phyloP scores from a whole-genome alignment of 2,888 invertebrate species.

The Noctua comes region DNA sequence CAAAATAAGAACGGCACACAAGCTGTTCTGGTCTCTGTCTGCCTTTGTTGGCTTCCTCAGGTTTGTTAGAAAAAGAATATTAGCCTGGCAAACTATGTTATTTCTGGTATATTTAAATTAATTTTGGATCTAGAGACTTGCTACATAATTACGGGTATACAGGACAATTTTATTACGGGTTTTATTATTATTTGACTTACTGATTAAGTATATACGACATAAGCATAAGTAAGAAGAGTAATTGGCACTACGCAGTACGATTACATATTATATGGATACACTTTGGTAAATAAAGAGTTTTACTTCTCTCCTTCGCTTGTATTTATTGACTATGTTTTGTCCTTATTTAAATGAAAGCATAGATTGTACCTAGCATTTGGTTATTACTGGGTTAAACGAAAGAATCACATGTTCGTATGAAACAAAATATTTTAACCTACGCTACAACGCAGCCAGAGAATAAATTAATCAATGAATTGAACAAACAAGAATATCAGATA shows the following conservation, averaged over 20 bases:
- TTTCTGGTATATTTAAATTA: slow-evolving; percentile 16
- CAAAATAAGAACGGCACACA: slow-evolving; percentile 92
- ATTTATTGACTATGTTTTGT: slow-evolving; percentile 12
- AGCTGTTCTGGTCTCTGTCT: slow-evolving; percentile 94
- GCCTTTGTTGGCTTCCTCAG: slow-evolving; percentile 93
- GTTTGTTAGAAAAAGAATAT: slow-evolving; percentile 81
- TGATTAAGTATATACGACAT: background rate
- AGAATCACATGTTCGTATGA: background rate
- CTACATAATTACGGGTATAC: background rate
- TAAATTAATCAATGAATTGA: slow-evolving; percentile 8
- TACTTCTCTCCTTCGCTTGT: background rate
- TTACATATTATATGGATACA: background rate
- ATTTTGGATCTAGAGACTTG: background rate
- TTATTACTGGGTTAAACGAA: background rate
- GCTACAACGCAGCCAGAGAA: background rate
- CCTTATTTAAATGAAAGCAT: background rate
- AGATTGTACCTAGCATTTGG: background rate
- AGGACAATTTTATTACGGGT: background rate
- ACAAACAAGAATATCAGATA: slow-evolving; percentile 16
- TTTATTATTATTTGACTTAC: background rate
- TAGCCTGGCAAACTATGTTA: background rate
- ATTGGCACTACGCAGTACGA: background rate
- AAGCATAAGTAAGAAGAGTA: background rate
- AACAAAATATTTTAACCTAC: too few species aligned
- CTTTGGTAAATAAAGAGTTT: slow-evolving; percentile 6